These are phyloP conservation scores for Pangasius mekongensis DNA, from an alignment of 2,797 vertebrate species.

Conservation along the genomic window DNA sequence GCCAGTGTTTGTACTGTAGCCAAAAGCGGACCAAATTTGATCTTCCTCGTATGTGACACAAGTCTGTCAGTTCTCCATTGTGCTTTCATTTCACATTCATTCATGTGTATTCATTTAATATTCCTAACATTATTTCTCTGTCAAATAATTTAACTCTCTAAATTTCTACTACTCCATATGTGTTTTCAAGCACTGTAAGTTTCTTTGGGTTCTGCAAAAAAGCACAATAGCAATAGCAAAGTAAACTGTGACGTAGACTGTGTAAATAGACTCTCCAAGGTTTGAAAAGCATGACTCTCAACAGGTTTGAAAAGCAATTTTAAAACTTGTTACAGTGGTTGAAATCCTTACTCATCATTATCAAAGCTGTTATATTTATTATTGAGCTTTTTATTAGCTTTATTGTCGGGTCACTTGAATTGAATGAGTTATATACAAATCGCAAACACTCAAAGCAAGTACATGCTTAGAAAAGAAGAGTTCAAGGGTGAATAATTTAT, in stretches of 20 bases:
- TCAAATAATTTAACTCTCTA: not conserved
- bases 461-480: not conserved
- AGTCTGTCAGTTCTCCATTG: not conserved
- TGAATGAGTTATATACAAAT: not conserved
- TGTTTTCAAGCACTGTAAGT: not conserved
- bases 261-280: not conserved
- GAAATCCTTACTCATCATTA: not conserved
- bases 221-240: not conserved
- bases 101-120: not conserved
- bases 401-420: not conserved
- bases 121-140: not conserved
- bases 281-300: not conserved
- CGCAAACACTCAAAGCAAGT: not conserved
- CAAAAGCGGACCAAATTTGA: not conserved
- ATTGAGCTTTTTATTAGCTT: not conserved
- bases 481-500: not conserved
- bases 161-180: not conserved
- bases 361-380: too few relatives aligned
- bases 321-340: not conserved
- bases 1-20: not conserved
- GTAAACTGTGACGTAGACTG: not conserved
- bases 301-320: not conserved
- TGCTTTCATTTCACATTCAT: not conserved
- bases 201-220: not conserved
- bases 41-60: not conserved